Base-by-base conservation (phyloP, 2,113 vertebrate species). In the Podilymbus podiceps region DNA sequence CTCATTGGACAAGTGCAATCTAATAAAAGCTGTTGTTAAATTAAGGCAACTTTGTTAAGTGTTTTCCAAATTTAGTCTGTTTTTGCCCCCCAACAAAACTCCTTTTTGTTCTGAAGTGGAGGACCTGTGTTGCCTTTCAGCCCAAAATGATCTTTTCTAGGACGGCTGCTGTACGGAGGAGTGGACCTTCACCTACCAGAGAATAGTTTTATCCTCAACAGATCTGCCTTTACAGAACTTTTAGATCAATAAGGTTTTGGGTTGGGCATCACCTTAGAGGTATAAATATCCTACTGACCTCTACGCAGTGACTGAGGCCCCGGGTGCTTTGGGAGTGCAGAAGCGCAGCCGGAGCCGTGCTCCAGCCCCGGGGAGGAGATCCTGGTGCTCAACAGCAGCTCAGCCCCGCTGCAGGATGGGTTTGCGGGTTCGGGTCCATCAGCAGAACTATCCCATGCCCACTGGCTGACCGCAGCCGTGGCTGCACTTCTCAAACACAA, bases 21-120 rank as follows among this genome's bases (percentile, higher is more conserved):
- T 97, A 97, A 97, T 97, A 97, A 98, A 98, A 97, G 94, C 93
- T 79, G 90, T 93, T 93, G 92, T 88, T 95, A 95, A 95, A 93
- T 92, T 96, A 66, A 97, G 92, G 90, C 83, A 88, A 79, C 82
- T 83, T 76, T 63, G 42, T 88, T 72, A 73, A 86, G 77, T 46
- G 66, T 84, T 97, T 95, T 96, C 97, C 92, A 93, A 93, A 95
- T 93, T 96, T 91, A 87, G 95, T 77, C 76, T 71, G 10, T 81
- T 62, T 28, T 10, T 3, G 10, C 33, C 17, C 16, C 49, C 23
- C 21, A 77, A 27, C 16, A 59, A 84, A 80, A 53, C 28, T 47
- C 25, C 49, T 12, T 92, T 87, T 78, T 91, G 59, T 49, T 76
- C 69, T 40, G 66, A 89, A 90, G 86, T 55, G 10, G 30, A 74